Conservation (phyloP, 53 echinoderm and acorn worm species). For the Apostichopus leukothele region DNA sequence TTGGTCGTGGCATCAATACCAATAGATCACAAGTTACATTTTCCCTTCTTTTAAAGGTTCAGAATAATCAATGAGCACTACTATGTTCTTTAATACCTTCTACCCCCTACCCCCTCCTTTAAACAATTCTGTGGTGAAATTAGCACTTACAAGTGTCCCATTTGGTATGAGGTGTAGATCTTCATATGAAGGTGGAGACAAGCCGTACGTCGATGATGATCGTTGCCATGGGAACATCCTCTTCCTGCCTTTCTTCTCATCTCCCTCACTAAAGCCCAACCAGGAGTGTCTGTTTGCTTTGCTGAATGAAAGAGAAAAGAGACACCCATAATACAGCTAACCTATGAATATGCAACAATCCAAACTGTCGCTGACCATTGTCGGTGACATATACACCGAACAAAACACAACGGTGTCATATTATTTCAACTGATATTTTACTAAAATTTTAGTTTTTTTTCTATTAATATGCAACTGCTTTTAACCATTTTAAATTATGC, state of each 20-base stretch:
- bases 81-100: neutral
- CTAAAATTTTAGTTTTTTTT: too few species aligned
- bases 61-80: neutral
- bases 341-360: too few species aligned
- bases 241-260: conserved; percentile 70
- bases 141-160: conserved; percentile 64
- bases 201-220: conserved; percentile 64
- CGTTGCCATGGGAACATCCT: conserved; percentile 73
- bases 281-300: conserved; percentile 38
- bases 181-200: conserved; percentile 66
- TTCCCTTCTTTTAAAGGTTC: neutral
- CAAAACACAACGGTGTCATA: too few species aligned
- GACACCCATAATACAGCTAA: neutral
- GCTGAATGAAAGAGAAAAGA: neutral
- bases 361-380: too few species aligned
- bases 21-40: neutral
- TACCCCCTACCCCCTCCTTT: neutral
- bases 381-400: too few species aligned
- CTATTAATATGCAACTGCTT: too few species aligned
- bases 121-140: neutral
- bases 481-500: too few species aligned
- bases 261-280: conserved; percentile 8
- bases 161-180: conserved; percentile 91
- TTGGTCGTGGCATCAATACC: neutral
- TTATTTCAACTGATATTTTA: too few species aligned